Percentiles rank a stretch among this genome's conserved stretches.
phyloP scores from a whole-genome alignment of 2,888 invertebrate genomes.

The Leptura quadrifasciata region DNA sequence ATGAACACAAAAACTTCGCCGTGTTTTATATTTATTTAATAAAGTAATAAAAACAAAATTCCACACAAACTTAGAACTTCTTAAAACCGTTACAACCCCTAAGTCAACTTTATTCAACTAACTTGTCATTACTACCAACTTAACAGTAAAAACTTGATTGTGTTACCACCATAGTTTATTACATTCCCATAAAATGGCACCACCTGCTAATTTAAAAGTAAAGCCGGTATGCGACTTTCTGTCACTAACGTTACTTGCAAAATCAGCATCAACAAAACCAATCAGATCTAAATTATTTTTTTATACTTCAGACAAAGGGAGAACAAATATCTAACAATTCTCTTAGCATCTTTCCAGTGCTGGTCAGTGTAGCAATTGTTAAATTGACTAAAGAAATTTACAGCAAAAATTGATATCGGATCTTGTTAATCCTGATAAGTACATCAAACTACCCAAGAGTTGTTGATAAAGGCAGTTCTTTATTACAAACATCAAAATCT shows the following conservation, averaged over 20 bases:
- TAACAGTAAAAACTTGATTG: too few species aligned
- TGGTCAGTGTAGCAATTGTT: slow-evolving; percentile 42
- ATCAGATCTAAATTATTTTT: slow-evolving; percentile 37
- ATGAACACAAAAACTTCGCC: too few species aligned
- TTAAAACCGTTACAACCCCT: too few species aligned
- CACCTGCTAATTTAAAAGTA: slow-evolving; percentile 52
- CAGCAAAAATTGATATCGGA: slow-evolving; percentile 39
- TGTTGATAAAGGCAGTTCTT: slow-evolving; percentile 48
- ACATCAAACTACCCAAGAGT: slow-evolving; percentile 52
- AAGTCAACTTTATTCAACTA: too few species aligned
- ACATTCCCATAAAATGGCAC: slow-evolving; percentile 57
- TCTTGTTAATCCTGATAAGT: slow-evolving; percentile 13
- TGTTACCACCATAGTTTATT: too few species aligned
- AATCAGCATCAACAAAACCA: slow-evolving; percentile 56
- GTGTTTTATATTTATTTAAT: too few species aligned
- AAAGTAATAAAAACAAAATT: too few species aligned
- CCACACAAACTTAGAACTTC: too few species aligned
- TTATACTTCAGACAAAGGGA: slow-evolving; percentile 48
- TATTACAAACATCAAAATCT: slow-evolving; percentile 5
- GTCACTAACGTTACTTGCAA: slow-evolving; percentile 45
- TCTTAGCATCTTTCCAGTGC: slow-evolving; percentile 49
- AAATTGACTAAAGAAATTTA: slow-evolving; percentile 49
- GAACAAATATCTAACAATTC: slow-evolving; percentile 47
- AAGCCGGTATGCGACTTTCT: slow-evolving; percentile 67
- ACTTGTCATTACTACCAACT: too few species aligned